These are phyloP conservation scores for Drosophila ezoana DNA, from an alignment of 2,888 invertebrate genomes.

Conservation along the genomic window DNA sequence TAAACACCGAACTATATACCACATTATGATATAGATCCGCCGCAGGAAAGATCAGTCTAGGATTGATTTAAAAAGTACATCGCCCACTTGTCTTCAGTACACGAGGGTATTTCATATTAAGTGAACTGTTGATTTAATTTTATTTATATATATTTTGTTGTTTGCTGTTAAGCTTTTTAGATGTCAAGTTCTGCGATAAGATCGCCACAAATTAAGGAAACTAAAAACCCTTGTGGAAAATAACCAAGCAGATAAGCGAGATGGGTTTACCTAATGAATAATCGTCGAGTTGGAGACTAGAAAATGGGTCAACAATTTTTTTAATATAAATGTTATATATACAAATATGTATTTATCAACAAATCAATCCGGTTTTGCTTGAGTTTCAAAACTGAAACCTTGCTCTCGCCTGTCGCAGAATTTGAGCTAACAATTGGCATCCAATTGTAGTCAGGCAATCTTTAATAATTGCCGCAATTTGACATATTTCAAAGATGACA, in stretches of 20 bases:
- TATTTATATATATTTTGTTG: neutral
- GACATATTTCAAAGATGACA: constrained; percentile 3
- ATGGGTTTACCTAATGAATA: neutral
- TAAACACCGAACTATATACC: no score
- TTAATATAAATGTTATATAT: no score
- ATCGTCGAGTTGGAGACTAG: neutral
- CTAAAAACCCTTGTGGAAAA: constrained; percentile 21
- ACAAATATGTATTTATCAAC: no score
- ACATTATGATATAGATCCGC: no score
- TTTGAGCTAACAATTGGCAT: constrained; percentile 3
- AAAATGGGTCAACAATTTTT: neutral
- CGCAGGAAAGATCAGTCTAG: no score
- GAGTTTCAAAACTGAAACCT: no score
- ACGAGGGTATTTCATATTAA: no score
- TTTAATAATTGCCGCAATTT: constrained; percentile 3
- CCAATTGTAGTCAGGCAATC: constrained; percentile 10
- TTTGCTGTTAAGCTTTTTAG: neutral
- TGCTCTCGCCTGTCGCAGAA: no score
- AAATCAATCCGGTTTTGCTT: no score
- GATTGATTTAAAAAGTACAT: no score
- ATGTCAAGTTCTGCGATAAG: constrained; percentile 24
- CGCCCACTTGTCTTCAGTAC: no score
- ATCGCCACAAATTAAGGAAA: constrained; percentile 13
- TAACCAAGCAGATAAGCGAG: constrained; percentile 20
- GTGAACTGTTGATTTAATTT: no score